Base-by-base conservation (phyloP, 2,113 vertebrate genomes). In the Carollia perspicillata region DNA sequence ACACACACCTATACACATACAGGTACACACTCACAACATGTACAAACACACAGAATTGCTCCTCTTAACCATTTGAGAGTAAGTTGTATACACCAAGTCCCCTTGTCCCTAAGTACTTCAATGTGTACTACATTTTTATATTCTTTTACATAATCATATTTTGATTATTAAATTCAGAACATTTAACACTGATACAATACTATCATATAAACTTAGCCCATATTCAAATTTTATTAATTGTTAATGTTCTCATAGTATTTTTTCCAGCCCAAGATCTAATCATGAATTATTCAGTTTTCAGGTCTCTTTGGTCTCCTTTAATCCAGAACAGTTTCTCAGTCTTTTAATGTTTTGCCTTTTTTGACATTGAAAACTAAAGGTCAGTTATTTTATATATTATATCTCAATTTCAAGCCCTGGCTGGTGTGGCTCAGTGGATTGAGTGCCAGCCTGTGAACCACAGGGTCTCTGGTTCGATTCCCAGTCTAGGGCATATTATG, bases 161-260 rank as follows among this genome's bases (percentile, higher is more conserved):
- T 63, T 58, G 37, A 75, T 79, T 86, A 83, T 86, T 55, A 89
- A 89, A 90, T 51, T 85, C 60, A 88, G 93, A 86, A 60, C 17
- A 66, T 49, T 80, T 93, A 65, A 65, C 49, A 33, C 68, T 79
- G 37, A 55, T 83, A 68, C 0, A 66, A 66, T 40, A 58, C 40
- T 74, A 37, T 42, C 68, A 66, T 49, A 14, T 30, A 81, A 84
- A 84, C 8, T 26, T 88, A 94, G 28, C 12, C 10, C 23, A 63
- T 37, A 63, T 66, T 88, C 8, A 77, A 72, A 63, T 92, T 72
- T 84, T 55, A 53, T 77, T 42, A 85, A 7, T 35, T 71, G 16
- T 71, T 35, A 60, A 60, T 66, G 4, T 28, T 10, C 40, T 95
- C 55, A 47, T 51, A 49, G 2, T 68, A 51, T 26, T 26, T 35